Conservation (phyloP, 2,113 vertebrate species). For the Rhynchopsitta pachyrhyncha region DNA sequence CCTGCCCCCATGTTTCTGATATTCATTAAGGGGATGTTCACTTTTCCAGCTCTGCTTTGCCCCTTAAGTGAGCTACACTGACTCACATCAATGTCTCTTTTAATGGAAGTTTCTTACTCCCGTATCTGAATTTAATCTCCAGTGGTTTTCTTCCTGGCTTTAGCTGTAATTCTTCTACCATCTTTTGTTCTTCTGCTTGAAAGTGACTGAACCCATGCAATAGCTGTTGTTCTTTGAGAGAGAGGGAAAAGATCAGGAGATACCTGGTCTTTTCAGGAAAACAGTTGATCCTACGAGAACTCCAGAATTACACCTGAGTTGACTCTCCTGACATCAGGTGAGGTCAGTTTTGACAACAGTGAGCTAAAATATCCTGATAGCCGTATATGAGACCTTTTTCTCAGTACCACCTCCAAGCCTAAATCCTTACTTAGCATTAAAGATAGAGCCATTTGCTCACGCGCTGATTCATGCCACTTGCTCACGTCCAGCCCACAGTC, state of each 20-base stretch:
- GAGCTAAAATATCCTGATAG: neutral
- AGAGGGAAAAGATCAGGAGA: neutral
- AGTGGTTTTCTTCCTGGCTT: neutral
- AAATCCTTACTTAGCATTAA: neutral
- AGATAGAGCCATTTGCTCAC: neutral
- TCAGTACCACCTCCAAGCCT: neutral
- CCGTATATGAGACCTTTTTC: neutral
- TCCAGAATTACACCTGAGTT: neutral
- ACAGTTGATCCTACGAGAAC: neutral
- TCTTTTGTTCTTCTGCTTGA: neutral
- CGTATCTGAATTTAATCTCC: neutral
- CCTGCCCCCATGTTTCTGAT: neutral
- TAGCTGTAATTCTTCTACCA: neutral
- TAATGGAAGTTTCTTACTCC: neutral
- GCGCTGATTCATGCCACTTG: neutral
- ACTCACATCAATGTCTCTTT: neutral
- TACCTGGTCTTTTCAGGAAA: neutral
- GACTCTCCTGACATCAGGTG: neutral
- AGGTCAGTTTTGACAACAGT: neutral
- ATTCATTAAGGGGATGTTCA: slow-evolving; percentile 16
- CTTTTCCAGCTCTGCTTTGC: slow-evolving; percentile 1
- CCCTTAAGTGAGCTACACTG: neutral
- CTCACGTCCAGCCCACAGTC: neutral
- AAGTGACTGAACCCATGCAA: neutral
- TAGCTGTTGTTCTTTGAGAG: neutral